Percentiles rank a stretch among this genome's conserved stretches.
Conservation (phyloP, 2,888 invertebrate genomes). For the Congeria kusceri region DNA sequence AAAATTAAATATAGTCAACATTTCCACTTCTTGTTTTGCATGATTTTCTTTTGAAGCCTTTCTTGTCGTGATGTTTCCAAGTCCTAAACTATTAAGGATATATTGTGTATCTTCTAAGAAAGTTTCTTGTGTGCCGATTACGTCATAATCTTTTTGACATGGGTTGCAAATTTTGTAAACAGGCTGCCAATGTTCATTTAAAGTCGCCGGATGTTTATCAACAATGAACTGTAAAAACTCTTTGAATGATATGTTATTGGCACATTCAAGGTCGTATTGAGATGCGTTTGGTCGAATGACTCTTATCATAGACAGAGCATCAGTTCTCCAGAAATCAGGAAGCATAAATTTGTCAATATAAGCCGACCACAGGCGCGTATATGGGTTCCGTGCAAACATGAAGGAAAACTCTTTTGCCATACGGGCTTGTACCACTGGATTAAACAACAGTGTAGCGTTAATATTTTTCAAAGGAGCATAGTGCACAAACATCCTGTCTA, state of each 20-base stretch:
- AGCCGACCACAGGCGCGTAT: slow-evolving; percentile 63
- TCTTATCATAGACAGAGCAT: slow-evolving; percentile 27
- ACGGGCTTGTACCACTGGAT: slow-evolving; percentile 4
- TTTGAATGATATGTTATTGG: slow-evolving; percentile 58
- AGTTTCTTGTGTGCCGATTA: slow-evolving; percentile 63
- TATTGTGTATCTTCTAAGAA: slow-evolving; percentile 43
- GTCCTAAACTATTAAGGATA: slow-evolving; percentile 44
- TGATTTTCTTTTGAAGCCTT: slow-evolving; percentile 1
- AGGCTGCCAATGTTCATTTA: slow-evolving; percentile 63
- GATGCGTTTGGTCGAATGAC: slow-evolving; percentile 10
- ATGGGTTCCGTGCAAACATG: slow-evolving; percentile 66
- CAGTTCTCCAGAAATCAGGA: slow-evolving; percentile 61
- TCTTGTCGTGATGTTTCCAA: slow-evolving; percentile 18
- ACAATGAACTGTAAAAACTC: slow-evolving; percentile 60
- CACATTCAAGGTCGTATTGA: slow-evolving; percentile 25
- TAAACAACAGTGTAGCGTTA: background rate
- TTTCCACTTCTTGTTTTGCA: slow-evolving; percentile 42
- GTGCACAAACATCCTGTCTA: slow-evolving; percentile 54
- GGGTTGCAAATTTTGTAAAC: slow-evolving; percentile 56
- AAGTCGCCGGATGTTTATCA: background rate
- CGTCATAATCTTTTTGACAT: slow-evolving; percentile 55
- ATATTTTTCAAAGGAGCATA: slow-evolving; percentile 24
- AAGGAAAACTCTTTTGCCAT: slow-evolving; percentile 44
- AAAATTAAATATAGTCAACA: slow-evolving; percentile 56
- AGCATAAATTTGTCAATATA: slow-evolving; percentile 68